These are phyloP conservation scores for Hemithea aestivaria DNA, from an alignment of 2,888 invertebrate species.

Conservation along the genomic window DNA sequence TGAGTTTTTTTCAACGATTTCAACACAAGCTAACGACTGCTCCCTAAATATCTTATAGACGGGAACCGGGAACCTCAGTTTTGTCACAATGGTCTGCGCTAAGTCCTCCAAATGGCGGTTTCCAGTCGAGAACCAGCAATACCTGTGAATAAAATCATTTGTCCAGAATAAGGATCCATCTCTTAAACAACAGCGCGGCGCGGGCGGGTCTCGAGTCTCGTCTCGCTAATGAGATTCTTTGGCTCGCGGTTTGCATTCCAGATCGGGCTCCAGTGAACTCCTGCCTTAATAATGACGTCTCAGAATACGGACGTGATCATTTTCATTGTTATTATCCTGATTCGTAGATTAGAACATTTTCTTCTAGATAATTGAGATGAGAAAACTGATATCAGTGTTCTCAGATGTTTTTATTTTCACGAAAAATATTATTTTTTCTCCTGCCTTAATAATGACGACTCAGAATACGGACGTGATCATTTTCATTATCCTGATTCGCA, in stretches of 20 bases:
- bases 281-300: conserved; percentile 49
- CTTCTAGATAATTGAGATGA: conserved; percentile 1
- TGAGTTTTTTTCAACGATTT: no score
- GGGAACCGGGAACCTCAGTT: no score
- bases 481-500: conserved; percentile 5
- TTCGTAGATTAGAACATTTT: conserved; percentile 5
- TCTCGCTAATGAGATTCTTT: conserved; percentile 76
- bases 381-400: no score
- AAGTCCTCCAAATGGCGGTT: no score
- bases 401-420: no score
- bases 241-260: conserved; percentile 76
- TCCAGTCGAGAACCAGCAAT: no score
- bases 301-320: conserved; percentile 24
- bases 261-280: conserved; percentile 59
- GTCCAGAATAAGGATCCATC: conserved; percentile 4
- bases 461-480: conserved; percentile 24
- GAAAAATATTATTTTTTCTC: no score
- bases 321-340: conserved; percentile 6
- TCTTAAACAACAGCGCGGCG: conserved; percentile 36
- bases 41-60: no score
- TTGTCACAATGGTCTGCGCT: no score
- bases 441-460: conserved; percentile 49
- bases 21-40: no score
- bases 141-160: no score
- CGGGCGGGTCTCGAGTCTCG: conserved; percentile 47